Base-by-base conservation (phyloP, 1,140 invertebrate species). In the Pseudachorutes palmiensis region DNA sequence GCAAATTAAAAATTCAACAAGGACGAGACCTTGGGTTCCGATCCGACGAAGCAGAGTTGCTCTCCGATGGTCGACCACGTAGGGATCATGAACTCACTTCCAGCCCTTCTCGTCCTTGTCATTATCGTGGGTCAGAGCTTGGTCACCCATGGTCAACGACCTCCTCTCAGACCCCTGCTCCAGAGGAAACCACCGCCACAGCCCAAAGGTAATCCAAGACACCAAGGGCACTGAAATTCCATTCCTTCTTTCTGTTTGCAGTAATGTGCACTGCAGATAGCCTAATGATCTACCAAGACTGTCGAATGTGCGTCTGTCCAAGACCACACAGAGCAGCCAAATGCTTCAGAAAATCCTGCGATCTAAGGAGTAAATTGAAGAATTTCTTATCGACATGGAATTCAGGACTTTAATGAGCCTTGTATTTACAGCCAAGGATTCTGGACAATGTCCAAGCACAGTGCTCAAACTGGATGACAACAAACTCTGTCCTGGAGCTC, bases 181-280 rank as follows among this genome's bases (percentile, higher is more conserved):
- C 51, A 55, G 24, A 55, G 24, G 51, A 55, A 55, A 26, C 51
- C 12, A 19, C 51, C 12, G 12, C 14, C 51, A 55, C n/a, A n/a
- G n/a, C 51, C 12, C 24, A 55, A 55, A 55, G 24, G 51, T 55
- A 55, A 26, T 14, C 24, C 51, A 55, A 55, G 51, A 5, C 5
- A 55, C 5, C 51, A 14, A 55, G 19, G 19, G 36, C 36, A 19
- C 36, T 45, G 9, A 45, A 45, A 12, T 45, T 45, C 36, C 36
- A 45, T 45, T 45, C n/a, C n/a, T n/a, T n/a, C 36, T 41, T 41
- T 41, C 19, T 41, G 24, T 30, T 61, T 61, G 5, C 59, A 61
- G 59, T 61, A 30, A 61, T 61, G 59, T 61, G 59, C 29, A 61
- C 59, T 9, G 59, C 29, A 31, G 33, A 30, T 61, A 61, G 59